Evolutionary conservation across 2,113 vertebrate genomes (phyloP).

Genomic region (Orycteropus afer): DNA sequence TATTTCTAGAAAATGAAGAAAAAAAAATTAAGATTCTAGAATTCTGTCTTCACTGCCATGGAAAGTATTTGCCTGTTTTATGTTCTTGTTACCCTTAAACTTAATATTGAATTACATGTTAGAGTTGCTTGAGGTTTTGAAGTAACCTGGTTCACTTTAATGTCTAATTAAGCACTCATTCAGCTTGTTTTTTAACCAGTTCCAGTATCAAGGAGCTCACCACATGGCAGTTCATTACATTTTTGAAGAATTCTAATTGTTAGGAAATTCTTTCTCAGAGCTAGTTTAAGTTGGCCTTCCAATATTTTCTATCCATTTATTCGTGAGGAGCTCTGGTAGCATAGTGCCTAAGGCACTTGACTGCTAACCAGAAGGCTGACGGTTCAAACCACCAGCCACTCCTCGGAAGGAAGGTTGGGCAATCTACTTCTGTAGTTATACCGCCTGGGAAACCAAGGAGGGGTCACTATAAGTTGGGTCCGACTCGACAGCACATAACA

Average conservation of each 20-base stretch:
- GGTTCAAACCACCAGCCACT: too few relatives aligned
- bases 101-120: background rate
- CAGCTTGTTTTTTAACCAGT: background rate
- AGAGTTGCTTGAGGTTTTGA: background rate
- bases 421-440: too few relatives aligned
- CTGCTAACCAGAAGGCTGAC: too few relatives aligned
- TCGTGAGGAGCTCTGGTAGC: too few relatives aligned
- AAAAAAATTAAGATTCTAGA: background rate
- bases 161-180: conserved; percentile 9
- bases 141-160: background rate
- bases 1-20: background rate
- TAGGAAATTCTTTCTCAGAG: conserved; percentile 1
- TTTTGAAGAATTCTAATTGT: background rate
- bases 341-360: too few relatives aligned
- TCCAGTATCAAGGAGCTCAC: background rate
- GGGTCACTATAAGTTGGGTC: too few relatives aligned
- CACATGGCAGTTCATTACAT: background rate
- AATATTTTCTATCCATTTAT: background rate
- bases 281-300: background rate
- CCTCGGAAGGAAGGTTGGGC: too few relatives aligned
- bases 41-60: conserved; percentile 31
- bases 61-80: conserved; percentile 26
- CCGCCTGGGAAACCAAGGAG: too few relatives aligned
- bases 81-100: conserved; percentile 20
- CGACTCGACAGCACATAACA: too few relatives aligned